Conservation (phyloP, 2,888 invertebrate genomes). For the Endotricha flammealis region DNA sequence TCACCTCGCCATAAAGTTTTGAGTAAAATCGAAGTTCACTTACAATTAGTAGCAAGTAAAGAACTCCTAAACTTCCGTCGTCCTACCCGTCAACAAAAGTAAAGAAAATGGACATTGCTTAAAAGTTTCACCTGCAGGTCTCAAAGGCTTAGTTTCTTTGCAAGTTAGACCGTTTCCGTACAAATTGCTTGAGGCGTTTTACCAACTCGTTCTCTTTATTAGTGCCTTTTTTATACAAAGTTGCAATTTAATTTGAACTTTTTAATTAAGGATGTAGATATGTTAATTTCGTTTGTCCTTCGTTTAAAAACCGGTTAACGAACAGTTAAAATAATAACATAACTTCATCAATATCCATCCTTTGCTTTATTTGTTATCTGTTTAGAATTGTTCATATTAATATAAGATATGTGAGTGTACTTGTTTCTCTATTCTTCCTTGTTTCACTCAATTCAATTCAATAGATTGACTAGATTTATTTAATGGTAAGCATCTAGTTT, state of each 20-base stretch:
- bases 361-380: too few species aligned
- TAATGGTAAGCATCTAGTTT: too few species aligned
- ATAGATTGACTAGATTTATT: too few species aligned
- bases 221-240: constrained; percentile 28
- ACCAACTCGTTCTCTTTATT: constrained; percentile 24
- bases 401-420: too few species aligned
- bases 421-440: too few species aligned
- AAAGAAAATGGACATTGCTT: background rate
- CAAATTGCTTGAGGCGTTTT: constrained; percentile 24
- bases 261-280: constrained; percentile 2
- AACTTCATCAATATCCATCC: background rate
- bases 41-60: background rate
- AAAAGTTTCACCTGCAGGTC: constrained; percentile 3
- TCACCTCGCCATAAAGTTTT: too few species aligned
- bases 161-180: constrained; percentile 23
- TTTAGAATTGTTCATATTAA: too few species aligned
- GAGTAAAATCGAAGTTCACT: too few species aligned
- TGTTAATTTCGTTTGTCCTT: background rate
- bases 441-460: too few species aligned
- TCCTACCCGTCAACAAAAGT: constrained; percentile 3
- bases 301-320: constrained; percentile 6
- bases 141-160: constrained; percentile 13
- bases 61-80: background rate
- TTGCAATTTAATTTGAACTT: constrained; percentile 31
- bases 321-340: constrained; percentile 6